Evolutionary conservation across 2,113 vertebrate species (phyloP).

Genomic region (Leucosticte australis): DNA sequence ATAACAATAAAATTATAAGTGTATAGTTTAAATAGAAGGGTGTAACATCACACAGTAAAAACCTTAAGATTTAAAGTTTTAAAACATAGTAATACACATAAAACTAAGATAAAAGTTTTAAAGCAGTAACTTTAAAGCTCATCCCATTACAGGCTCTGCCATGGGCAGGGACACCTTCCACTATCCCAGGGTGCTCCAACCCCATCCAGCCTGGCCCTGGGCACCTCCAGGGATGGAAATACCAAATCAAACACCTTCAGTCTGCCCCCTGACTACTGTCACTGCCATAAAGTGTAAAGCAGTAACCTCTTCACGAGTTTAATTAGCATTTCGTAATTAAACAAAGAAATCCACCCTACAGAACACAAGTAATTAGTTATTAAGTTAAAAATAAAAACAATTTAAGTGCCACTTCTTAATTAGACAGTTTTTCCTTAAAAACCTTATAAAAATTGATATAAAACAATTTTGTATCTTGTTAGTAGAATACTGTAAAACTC

Average conservation of each 20-base stretch:
- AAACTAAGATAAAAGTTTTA: neutral
- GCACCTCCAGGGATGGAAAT: too few relatives aligned
- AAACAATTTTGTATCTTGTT: neutral
- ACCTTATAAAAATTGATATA: neutral
- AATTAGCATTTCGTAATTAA: neutral
- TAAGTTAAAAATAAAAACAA: neutral
- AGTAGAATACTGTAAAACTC: neutral
- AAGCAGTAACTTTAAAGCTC: neutral
- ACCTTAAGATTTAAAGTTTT: neutral
- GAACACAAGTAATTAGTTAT: neutral
- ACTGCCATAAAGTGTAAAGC: neutral
- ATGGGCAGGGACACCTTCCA: too few relatives aligned
- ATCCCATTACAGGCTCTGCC: too few relatives aligned
- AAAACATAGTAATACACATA: neutral
- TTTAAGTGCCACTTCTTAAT: neutral
- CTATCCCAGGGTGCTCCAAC: too few relatives aligned
- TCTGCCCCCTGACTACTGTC: too few relatives aligned
- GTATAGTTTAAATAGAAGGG: neutral
- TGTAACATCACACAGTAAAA: neutral
- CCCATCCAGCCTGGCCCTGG: too few relatives aligned
- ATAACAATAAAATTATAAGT: neutral
- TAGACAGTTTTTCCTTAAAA: neutral
- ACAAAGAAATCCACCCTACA: neutral
- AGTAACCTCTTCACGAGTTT: neutral
- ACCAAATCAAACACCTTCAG: too few relatives aligned